These are phyloP conservation scores for Lasius platythorax DNA, from an alignment of 2,888 invertebrate species.

Conservation along the genomic window DNA sequence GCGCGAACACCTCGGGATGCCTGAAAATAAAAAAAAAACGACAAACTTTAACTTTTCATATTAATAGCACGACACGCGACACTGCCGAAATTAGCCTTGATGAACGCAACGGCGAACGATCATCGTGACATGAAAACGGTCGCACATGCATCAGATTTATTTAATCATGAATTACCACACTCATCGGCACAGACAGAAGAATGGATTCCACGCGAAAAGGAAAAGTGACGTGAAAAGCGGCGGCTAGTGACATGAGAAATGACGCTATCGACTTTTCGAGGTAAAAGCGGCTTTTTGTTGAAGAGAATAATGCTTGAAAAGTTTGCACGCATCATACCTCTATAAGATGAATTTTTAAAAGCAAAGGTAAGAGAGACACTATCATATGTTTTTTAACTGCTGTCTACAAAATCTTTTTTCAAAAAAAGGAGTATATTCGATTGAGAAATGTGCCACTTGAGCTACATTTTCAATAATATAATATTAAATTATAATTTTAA, in stretches of 20 bases:
- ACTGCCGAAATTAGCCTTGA: constrained; percentile 44
- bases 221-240: constrained; percentile 46
- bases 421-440: background rate
- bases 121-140: background rate
- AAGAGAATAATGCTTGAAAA: constrained; percentile 46
- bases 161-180: background rate
- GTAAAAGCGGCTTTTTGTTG: constrained; percentile 10
- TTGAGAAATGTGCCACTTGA: background rate
- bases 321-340: constrained; percentile 34
- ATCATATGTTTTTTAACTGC: constrained; percentile 23
- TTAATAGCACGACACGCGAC: background rate
- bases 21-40: constrained; percentile 61
- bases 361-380: background rate
- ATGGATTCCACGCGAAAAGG: constrained; percentile 28
- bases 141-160: constrained; percentile 2
- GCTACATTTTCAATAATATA: background rate
- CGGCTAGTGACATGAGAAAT: constrained; percentile 47
- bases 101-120: constrained; percentile 10
- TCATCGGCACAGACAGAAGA: background rate
- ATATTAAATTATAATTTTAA: background rate
- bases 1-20: constrained; percentile 66
- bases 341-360: constrained; percentile 30
- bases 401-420: background rate
- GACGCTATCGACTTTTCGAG: constrained; percentile 34
- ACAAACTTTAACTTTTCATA: constrained; percentile 34